phyloP scores from a whole-genome alignment of 1,140 invertebrate species.

The Calycopis cecrops region DNA sequence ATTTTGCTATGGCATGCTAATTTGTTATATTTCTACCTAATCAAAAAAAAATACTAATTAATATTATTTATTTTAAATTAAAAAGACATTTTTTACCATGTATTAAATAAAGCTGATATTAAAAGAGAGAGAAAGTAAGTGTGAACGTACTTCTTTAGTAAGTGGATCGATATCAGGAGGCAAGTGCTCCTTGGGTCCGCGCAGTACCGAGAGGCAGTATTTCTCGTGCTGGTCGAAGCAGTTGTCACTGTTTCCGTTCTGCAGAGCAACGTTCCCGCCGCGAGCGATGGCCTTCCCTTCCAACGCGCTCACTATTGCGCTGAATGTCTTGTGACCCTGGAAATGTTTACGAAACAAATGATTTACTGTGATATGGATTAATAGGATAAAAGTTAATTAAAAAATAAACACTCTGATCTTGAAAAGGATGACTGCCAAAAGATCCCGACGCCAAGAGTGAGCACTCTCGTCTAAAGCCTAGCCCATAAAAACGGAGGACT shows the following conservation, averaged over 20 bases:
- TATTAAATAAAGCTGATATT: neutral
- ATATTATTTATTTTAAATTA: too few species aligned
- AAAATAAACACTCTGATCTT: too few species aligned
- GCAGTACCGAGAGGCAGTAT: constrained; percentile 84
- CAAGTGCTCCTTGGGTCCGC: constrained; percentile 85
- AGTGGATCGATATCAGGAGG: constrained; percentile 88
- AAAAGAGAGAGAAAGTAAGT: neutral
- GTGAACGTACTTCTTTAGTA: constrained; percentile 83
- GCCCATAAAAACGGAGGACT: too few species aligned
- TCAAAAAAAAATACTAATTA: too few species aligned
- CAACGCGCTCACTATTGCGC: constrained; percentile 77
- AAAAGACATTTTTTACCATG: too few species aligned
- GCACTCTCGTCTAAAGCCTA: too few species aligned
- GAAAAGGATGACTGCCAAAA: too few species aligned
- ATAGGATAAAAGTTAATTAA: too few species aligned
- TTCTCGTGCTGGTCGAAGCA: constrained; percentile 86
- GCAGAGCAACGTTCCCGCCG: constrained; percentile 62
- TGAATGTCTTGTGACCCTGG: constrained; percentile 80
- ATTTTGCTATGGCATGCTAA: too few species aligned
- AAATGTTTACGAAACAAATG: neutral
- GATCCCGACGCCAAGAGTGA: too few species aligned
- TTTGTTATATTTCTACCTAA: too few species aligned
- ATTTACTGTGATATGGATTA: too few species aligned
- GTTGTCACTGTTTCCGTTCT: constrained; percentile 69
- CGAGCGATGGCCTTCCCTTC: constrained; percentile 74